Evolutionary conservation across 2,888 invertebrate genomes (phyloP), one percentile per base, ranked within the genome.

Genomic region (Catocala sponsa): DNA sequence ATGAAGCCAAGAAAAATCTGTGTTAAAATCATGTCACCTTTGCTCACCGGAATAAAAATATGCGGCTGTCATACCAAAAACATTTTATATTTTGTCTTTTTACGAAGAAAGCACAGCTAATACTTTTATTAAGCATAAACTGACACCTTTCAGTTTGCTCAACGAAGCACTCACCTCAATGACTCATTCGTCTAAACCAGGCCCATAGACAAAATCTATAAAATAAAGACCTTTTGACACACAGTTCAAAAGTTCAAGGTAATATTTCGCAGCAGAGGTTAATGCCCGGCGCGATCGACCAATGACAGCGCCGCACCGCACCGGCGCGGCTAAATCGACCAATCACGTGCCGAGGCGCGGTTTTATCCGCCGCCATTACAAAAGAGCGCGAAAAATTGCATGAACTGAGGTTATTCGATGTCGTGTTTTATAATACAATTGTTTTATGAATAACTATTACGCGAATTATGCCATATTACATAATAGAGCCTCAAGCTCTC

Each of bases 171-270:
- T 63, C 32, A 55, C 25, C 0, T 74, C 54, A 50, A 59, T 56
- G 15, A 54, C 13, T 46, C 47, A 55, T 33, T 43, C 51, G 50
- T 53, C 57, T 43, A 55, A 50, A 41, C 9, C 11, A 38, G 52
- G 35, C n/a, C 55, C 41, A 49, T 25, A 61, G 58, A 59, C 60
- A 52, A 11, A 67, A 60, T 63, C 56, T 58, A 59, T 70, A 52
- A 49, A 63, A 58, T 63, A 68, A 38, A 61, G 43, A 68, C 74
- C 67, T 78, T 71, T 64, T 67, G 66, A 67, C 61, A 62, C 51
- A 68, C 68, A 70, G 72, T 68, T 66, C 72, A 70, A 73, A 78
- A 78, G 82, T 83, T 88, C 86, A 87, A 85, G 85, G 84, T 78
- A 60, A 80, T 54, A 65, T 70, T 74, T 72, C 52, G 55, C 59